Conservation (phyloP, 1,140 invertebrate genomes). For the Latrodectus geometricus region DNA sequence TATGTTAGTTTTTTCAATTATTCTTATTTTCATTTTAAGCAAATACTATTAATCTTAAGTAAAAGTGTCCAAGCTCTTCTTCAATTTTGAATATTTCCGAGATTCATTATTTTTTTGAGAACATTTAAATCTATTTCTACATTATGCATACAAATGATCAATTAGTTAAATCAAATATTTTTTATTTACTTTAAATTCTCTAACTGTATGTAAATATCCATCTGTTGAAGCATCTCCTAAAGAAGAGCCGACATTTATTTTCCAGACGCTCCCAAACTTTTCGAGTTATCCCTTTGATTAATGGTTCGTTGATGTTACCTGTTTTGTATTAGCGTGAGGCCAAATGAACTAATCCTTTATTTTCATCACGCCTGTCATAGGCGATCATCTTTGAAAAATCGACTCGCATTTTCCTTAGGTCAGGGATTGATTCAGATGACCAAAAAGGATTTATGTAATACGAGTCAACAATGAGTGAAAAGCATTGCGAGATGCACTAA, state of each 20-base stretch:
- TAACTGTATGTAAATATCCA: neutral
- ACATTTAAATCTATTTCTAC: no score
- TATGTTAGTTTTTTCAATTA: no score
- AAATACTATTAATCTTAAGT: no score
- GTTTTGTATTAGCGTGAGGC: slow-evolving; percentile 22
- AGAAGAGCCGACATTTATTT: neutral
- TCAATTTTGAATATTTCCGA: no score
- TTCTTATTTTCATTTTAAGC: no score
- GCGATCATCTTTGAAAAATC: slow-evolving; percentile 44
- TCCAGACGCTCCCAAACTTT: neutral
- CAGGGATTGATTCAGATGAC: slow-evolving; percentile 25
- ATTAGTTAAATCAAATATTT: no score
- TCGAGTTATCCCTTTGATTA: slow-evolving; percentile 31
- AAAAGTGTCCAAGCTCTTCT: no score
- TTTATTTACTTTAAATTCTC: no score
- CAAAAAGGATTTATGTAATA: slow-evolving; percentile 19
- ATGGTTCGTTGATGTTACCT: slow-evolving; percentile 30
- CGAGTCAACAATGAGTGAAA: slow-evolving; percentile 5
- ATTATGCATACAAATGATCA: no score
- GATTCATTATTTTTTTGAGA: no score
- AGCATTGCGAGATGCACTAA: neutral
- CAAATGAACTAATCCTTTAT: slow-evolving; percentile 45
- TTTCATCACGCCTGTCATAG: slow-evolving; percentile 54
- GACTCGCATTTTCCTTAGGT: slow-evolving; percentile 14
- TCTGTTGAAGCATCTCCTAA: neutral